These are phyloP conservation scores for Vulpes lagopus DNA, from an alignment of 2,113 vertebrate genomes.

Conservation along the genomic window DNA sequence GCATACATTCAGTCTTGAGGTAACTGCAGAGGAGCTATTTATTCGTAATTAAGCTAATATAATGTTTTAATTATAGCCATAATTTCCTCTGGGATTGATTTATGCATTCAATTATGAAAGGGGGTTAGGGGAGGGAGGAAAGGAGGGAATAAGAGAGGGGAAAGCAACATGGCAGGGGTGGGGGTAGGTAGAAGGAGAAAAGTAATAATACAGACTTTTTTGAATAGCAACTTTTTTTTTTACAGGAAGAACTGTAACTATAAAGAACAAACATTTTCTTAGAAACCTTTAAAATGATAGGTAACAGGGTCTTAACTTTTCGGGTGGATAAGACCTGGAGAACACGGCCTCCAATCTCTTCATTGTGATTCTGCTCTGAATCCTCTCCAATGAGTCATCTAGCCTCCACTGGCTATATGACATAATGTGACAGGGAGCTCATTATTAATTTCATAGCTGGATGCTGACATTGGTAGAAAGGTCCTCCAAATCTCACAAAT, in stretches of 20 bases:
- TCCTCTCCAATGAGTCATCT: background rate
- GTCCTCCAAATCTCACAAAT: background rate
- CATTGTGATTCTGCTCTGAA: slow-evolving; percentile 14
- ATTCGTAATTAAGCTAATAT: slow-evolving; percentile 73
- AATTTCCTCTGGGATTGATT: slow-evolving; percentile 61
- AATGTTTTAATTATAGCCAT: slow-evolving; percentile 58
- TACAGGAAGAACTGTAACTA: background rate
- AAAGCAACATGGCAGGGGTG: background rate
- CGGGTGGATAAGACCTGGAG: background rate
- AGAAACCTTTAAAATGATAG: background rate
- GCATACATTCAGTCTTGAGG: slow-evolving; percentile 68
- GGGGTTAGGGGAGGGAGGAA: background rate
- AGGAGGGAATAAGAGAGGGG: background rate
- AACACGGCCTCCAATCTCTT: background rate
- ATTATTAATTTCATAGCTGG: background rate
- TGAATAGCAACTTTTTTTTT: background rate
- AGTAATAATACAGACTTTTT: background rate
- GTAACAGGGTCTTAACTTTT: background rate
- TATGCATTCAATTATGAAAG: background rate
- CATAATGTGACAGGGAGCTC: background rate
- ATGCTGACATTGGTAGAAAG: background rate
- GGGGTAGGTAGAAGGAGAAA: background rate
- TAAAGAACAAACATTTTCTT: slow-evolving; percentile 20
- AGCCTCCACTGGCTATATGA: background rate
- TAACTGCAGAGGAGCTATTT: slow-evolving; percentile 74